Conservation (phyloP, 2,797 vertebrate genomes). For the Threskiornis aethiopicus region DNA sequence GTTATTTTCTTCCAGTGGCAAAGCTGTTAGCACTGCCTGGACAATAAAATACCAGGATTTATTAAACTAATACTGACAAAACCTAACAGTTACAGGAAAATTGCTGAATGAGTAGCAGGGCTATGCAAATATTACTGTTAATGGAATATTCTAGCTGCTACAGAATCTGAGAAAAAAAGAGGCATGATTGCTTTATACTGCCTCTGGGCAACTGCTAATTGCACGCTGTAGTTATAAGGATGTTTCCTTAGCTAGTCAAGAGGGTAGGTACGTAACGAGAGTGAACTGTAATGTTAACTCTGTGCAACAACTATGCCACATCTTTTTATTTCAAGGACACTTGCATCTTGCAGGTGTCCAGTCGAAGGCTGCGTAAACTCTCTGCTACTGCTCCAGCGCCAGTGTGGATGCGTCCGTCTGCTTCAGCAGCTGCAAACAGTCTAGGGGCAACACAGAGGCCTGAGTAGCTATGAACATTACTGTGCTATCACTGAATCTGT, state of each 20-base stretch:
- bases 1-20: background rate
- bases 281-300: background rate
- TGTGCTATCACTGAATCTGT: background rate
- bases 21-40: background rate
- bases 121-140: background rate
- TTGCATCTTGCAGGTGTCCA: background rate
- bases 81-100: background rate
- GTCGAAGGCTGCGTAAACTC: fast-evolving
- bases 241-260: background rate
- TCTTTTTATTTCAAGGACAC: background rate
- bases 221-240: background rate
- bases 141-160: background rate
- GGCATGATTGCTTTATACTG: background rate
- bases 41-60: background rate
- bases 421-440: background rate
- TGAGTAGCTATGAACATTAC: background rate
- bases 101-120: background rate
- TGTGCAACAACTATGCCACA: background rate
- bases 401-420: fast-evolving
- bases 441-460: background rate
- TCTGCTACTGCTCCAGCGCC: background rate
- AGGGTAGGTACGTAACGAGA: background rate
- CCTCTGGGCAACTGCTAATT: background rate
- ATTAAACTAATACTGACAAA: background rate
- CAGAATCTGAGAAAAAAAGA: background rate